Conservation (phyloP, 1,140 invertebrate genomes). For the Drosophila elegans region DNA sequence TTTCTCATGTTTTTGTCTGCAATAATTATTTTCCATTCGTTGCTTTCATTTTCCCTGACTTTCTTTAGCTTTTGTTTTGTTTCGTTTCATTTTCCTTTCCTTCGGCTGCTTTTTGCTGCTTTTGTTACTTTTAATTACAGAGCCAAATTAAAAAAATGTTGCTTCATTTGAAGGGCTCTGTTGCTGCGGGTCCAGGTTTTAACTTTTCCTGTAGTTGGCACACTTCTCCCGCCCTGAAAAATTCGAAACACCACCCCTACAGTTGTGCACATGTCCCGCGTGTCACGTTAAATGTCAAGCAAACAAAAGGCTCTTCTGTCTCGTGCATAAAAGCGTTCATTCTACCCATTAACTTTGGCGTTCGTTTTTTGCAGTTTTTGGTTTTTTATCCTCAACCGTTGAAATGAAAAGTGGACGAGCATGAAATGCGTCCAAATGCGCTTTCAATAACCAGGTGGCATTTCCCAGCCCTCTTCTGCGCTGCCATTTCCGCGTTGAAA, state of each 20-base stretch:
- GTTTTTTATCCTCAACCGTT: conserved; percentile 11
- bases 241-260: conserved; percentile 1
- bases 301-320: conserved; percentile 70
- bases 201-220: conserved; percentile 58
- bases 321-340: conserved; percentile 60
- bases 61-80: conserved; percentile 38
- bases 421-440: conserved; percentile 50
- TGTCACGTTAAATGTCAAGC: conserved; percentile 78
- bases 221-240: conserved; percentile 5
- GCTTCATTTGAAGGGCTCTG: conserved; percentile 46
- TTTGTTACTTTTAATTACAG: conserved; percentile 79
- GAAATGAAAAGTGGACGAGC: conserved; percentile 67
- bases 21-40: conserved; percentile 45
- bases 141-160: conserved; percentile 69
- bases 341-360: conserved; percentile 71
- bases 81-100: conserved; percentile 15
- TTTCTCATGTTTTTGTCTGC: conserved; percentile 25
- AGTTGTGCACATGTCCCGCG: conserved; percentile 64
- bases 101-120: conserved; percentile 42
- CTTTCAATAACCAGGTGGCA: conserved; percentile 62
- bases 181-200: conserved; percentile 18
- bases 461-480: conserved; percentile 15
- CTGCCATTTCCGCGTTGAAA: conserved; percentile 15
- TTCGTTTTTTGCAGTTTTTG: conserved; percentile 17
- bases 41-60: conserved; percentile 30